Percentiles rank a stretch among this genome's conserved stretches.
These are phyloP conservation scores for Myotis pilosus DNA, from an alignment of 2,797 vertebrate genomes.

Conservation along the genomic window DNA sequence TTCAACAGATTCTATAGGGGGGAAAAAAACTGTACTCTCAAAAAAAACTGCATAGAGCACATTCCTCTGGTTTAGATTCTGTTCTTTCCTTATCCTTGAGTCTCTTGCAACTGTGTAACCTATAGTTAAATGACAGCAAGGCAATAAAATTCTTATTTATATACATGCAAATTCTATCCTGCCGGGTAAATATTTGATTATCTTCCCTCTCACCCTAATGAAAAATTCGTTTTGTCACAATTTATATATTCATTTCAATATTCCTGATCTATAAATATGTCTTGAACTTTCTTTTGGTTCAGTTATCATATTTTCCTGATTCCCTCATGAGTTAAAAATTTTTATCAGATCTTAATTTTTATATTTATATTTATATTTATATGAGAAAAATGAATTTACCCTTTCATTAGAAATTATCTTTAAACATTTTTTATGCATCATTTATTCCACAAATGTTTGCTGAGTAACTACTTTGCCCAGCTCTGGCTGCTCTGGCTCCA, in stretches of 20 bases:
- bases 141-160: not conserved
- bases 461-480: not conserved
- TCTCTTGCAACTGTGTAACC: not conserved
- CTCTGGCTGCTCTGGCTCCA: not conserved
- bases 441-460: not conserved
- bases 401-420: not conserved
- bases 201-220: not conserved
- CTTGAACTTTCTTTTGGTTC: not conserved
- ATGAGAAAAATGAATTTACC: not conserved
- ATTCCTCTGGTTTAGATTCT: not conserved
- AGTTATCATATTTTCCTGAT: not conserved
- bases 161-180: not conserved
- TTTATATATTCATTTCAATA: conserved; percentile 1
- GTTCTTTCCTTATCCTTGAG: not conserved
- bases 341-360: not conserved
- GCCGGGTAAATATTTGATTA: not conserved
- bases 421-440: not conserved
- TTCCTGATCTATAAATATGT: not conserved
- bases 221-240: not conserved
- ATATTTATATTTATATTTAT: not conserved
- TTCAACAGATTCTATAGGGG: not conserved
- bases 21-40: not conserved
- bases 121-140: not conserved
- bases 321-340: not conserved
- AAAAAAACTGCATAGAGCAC: not conserved